Evolutionary conservation across 1,140 invertebrate species (phyloP), one percentile per base, ranked within the genome.

Genomic region (Eurosta solidaginis): DNA sequence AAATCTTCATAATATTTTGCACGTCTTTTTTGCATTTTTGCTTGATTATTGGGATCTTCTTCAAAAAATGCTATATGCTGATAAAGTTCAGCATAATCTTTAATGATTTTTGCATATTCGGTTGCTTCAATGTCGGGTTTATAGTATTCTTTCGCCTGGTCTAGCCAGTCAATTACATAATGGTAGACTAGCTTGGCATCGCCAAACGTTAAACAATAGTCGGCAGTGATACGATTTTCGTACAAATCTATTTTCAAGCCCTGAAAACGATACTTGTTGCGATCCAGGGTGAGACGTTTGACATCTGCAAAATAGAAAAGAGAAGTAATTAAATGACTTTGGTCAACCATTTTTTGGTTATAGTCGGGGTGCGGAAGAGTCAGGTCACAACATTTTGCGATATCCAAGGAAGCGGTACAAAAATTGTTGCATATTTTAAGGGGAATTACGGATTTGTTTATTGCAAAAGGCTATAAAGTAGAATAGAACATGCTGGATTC

Each of bases 21-120:
- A 59, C 96, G 88, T 76, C 95, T 88, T 87, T 97, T 98, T 78
- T 97, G 94, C 93, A 98, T 96, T 87, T 96, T 96, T 22, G 95
- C 93, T 84, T 96, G 92, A 78, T 93, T 92, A 63, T 93, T 93
- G 14, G 93, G 91, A 85, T 94, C 91, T 36, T 93, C 91, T 88
- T 98, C 96, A 89, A 96, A 98, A 83, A 96, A 96, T 4, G 93
- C 90, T 73, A 98, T 89, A 81, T 92, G 90, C 81, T 94, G 93
- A 83, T 94, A 98, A 1, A 95, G 89, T 81, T 93, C 91, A 36
- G 95, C 97, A 79, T 93, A 91, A 83, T 97, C 96, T 84, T 96
- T 94, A 10, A 94, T 89, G 7, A 98, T 92, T 85, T 94, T 91
- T 73, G 96, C 92, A 86, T 97, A 93, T 88, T 98, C 96, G 1